These are phyloP conservation scores for Himalopsyche japonica DNA, from an alignment of 2,888 invertebrate genomes.

Conservation along the genomic window DNA sequence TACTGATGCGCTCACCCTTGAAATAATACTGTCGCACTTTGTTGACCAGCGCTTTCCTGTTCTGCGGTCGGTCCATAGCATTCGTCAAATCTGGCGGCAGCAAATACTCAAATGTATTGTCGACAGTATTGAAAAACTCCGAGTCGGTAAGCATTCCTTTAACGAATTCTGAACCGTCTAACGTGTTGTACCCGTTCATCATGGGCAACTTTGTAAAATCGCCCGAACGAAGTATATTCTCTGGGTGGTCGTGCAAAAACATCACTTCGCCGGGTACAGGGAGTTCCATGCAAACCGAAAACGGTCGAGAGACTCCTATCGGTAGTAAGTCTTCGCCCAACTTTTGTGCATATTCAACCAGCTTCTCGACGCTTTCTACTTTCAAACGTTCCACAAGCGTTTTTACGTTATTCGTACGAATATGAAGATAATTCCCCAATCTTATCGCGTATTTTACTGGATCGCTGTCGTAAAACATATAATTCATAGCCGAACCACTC, in stretches of 20 bases:
- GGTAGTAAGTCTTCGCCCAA: conserved; percentile 49
- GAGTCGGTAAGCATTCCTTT: background rate
- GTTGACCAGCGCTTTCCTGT: background rate
- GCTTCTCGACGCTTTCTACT: conserved; percentile 46
- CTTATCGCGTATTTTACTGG: conserved; percentile 46
- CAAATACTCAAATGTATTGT: background rate
- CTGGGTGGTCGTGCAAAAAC: conserved; percentile 51
- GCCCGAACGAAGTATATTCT: conserved; percentile 44
- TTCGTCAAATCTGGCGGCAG: background rate
- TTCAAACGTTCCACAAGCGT: conserved; percentile 47
- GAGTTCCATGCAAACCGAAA: conserved; percentile 53
- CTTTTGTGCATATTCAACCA: conserved; percentile 47
- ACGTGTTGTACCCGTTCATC: background rate
- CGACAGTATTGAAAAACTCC: background rate
- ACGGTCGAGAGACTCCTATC: conserved; percentile 42
- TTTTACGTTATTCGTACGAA: conserved; percentile 48
- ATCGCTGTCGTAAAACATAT: conserved; percentile 48
- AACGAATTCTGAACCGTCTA: background rate
- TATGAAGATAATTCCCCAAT: conserved; percentile 54
- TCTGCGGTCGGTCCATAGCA: background rate
- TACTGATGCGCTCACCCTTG: background rate
- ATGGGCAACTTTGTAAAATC: background rate
- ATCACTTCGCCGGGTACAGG: conserved; percentile 48
- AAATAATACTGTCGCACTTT: conserved; percentile 15
- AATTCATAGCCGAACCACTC: conserved; percentile 47